phyloP scores from a whole-genome alignment of 1,140 invertebrate species.

The Drosophila sulfurigaster region DNA sequence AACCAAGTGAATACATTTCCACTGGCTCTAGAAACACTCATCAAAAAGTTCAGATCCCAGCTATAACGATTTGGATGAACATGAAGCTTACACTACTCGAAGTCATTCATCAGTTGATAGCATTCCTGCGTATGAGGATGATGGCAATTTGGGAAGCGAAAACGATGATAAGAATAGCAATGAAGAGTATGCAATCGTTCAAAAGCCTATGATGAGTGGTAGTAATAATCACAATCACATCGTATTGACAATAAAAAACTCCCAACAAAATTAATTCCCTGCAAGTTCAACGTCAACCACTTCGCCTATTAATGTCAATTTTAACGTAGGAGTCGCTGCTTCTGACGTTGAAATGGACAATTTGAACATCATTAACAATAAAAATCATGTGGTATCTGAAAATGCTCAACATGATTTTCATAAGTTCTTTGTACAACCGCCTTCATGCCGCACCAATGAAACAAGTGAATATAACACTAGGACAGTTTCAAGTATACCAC shows the following conservation, averaged over 20 bases:
- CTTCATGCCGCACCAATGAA: neutral
- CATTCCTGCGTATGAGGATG: conserved; percentile 39
- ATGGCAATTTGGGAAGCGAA: conserved; percentile 18
- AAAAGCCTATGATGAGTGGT: conserved; percentile 26
- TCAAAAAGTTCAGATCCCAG: neutral
- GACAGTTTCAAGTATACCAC: neutral
- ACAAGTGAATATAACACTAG: neutral
- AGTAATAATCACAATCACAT: conserved; percentile 74
- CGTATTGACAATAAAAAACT: conserved; percentile 80
- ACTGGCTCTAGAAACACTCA: conserved; percentile 8
- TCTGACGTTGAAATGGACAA: conserved; percentile 11
- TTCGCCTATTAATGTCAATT: conserved; percentile 39
- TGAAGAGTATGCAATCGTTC: conserved; percentile 69
- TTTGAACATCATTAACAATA: conserved; percentile 5
- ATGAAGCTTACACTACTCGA: conserved; percentile 19
- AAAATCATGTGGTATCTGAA: neutral
- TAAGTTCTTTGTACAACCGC: neutral
- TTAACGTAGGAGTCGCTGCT: neutral
- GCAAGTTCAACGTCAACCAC: conserved; percentile 47
- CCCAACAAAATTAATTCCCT: conserved; percentile 77
- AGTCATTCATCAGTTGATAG: conserved; percentile 30
- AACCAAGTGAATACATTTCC: conserved; percentile 9
- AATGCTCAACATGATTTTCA: neutral
- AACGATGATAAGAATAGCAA: conserved; percentile 36
- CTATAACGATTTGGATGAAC: conserved; percentile 14